Evolutionary conservation across 2,888 invertebrate species (phyloP).

Genomic region (Drosophila nigritarsus): DNA sequence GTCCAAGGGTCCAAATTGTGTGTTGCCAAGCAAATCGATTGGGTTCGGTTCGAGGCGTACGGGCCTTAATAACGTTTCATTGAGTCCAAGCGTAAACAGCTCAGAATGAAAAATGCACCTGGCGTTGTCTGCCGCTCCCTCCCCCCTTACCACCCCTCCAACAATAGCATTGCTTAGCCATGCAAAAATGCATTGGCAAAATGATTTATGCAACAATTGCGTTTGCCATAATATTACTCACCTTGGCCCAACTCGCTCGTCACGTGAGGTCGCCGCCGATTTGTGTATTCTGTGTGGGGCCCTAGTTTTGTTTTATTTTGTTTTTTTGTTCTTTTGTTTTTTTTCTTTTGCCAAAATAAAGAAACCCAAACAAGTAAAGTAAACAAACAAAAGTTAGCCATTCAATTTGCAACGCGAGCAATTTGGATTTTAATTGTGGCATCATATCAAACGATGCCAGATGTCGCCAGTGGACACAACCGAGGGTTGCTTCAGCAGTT

Average conservation of each 20-base stretch:
- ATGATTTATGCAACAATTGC: constrained; percentile 34
- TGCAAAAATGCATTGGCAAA: constrained; percentile 49
- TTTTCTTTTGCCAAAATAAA: constrained; percentile 33
- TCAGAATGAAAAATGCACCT: constrained; percentile 50
- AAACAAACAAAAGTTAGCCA: constrained; percentile 30
- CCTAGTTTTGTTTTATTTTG: not conserved
- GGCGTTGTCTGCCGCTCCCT: constrained; percentile 19
- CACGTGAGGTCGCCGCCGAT: constrained; percentile 52
- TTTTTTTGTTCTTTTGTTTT: constrained; percentile 11
- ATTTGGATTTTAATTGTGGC: constrained; percentile 29
- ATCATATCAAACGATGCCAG: constrained; percentile 42
- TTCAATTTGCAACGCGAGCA: constrained; percentile 42
- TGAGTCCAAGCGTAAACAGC: constrained; percentile 12
- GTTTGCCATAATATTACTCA: constrained; percentile 59
- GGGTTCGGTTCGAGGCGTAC: constrained; percentile 23
- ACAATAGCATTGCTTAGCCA: constrained; percentile 38
- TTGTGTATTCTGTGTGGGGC: not conserved
- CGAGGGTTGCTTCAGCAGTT: constrained; percentile 34
- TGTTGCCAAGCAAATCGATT: constrained; percentile 70
- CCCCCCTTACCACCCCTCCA: not conserved
- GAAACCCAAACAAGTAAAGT: constrained; percentile 2
- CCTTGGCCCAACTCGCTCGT: constrained; percentile 68
- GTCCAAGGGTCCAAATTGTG: constrained; percentile 44
- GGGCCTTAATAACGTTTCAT: constrained; percentile 21
- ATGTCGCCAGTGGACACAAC: constrained; percentile 36